These are phyloP conservation scores for Catharus bicknelli DNA, from an alignment of 2,113 vertebrate genomes.

Conservation along the genomic window DNA sequence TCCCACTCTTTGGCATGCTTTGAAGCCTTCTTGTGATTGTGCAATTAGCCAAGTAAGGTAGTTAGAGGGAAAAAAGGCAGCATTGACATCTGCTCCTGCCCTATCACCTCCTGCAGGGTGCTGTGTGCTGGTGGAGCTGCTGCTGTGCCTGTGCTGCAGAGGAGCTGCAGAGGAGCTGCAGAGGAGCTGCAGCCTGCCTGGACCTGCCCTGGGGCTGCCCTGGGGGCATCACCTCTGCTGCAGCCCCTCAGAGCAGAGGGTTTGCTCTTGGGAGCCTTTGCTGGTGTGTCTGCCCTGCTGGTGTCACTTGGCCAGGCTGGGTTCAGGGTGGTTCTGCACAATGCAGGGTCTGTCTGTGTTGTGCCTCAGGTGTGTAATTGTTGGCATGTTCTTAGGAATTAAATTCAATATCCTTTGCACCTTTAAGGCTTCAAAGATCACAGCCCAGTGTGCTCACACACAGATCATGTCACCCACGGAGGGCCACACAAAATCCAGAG, in stretches of 20 bases:
- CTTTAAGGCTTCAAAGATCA: not conserved
- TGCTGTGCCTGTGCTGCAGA: not conserved
- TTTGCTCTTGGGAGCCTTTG: not conserved
- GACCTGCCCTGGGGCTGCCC: rapidly evolving
- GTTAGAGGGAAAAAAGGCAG: too few species aligned
- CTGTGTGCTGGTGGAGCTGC: not conserved
- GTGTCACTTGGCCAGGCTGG: not conserved
- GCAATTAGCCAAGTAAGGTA: not conserved
- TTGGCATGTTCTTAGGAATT: not conserved
- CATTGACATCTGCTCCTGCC: not conserved
- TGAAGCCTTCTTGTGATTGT: not conserved
- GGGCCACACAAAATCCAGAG: rapidly evolving
- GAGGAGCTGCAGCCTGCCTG: not conserved
- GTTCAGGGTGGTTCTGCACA: not conserved
- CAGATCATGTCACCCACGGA: rapidly evolving
- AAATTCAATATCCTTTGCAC: not conserved
- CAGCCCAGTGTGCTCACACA: rapidly evolving
- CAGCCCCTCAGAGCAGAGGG: rapidly evolving
- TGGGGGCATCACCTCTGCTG: too few species aligned
- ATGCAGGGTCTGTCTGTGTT: not conserved
- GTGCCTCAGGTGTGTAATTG: not conserved
- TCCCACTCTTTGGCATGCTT: not conserved
- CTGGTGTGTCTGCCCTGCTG: rapidly evolving
- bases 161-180: not conserved
- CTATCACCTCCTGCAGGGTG: rapidly evolving